Conservation (phyloP, 2,113 vertebrate species). For the Pelmatolapia mariae region DNA sequence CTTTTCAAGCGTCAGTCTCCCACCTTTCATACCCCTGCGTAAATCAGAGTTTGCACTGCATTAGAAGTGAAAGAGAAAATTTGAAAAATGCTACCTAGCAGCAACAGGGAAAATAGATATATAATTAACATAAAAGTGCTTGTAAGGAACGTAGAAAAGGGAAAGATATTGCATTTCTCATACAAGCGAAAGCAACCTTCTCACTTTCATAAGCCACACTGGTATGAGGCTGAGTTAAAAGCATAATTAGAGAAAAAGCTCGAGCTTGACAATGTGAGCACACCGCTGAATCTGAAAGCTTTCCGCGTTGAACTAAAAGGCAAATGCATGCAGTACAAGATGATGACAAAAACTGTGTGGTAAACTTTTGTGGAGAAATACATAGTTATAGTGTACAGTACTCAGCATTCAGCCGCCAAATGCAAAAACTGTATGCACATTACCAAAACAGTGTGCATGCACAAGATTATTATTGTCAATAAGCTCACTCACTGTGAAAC, state of each 20-base stretch:
- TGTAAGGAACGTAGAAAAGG: slow-evolving; percentile 2
- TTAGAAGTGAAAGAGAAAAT: slow-evolving; percentile 7
- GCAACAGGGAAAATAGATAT: slow-evolving; percentile 31
- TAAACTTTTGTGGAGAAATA: not conserved
- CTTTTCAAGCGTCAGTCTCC: not conserved
- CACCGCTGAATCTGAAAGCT: slow-evolving; percentile 2
- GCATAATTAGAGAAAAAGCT: slow-evolving; percentile 27
- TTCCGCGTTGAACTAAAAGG: not conserved
- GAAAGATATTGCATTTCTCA: slow-evolving; percentile 39
- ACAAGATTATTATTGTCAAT: not conserved
- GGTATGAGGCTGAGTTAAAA: not conserved
- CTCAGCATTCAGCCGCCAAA: not conserved
- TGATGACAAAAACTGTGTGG: not conserved
- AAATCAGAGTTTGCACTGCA: not conserved
- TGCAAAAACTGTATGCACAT: not conserved
- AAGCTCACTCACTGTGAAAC: not conserved
- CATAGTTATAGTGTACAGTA: not conserved
- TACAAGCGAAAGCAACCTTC: not conserved
- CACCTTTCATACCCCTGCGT: not conserved
- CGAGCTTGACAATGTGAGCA: not conserved
- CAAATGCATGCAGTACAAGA: not conserved
- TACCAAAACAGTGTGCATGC: not conserved
- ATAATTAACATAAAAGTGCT: slow-evolving; percentile 47
- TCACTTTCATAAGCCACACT: slow-evolving; percentile 20
- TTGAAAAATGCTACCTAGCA: slow-evolving; percentile 14